A percentile compares a stretch with the other conserved stretches of the same genome.
Conservation (phyloP, 2,113 vertebrate species). For the Misgurnus mizolepis region DNA sequence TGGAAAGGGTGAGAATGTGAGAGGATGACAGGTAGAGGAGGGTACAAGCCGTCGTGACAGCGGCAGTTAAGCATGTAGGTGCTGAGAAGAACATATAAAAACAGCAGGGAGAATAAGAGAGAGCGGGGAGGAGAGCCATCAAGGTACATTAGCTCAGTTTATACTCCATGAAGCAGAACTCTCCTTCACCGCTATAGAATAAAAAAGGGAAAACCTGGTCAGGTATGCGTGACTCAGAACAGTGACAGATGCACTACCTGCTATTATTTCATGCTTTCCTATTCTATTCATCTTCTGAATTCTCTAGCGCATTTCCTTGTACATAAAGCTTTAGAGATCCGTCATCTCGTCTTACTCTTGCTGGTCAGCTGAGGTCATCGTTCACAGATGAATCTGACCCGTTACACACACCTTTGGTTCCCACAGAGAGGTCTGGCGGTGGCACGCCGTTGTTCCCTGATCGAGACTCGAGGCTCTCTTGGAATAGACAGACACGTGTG, state of each 20-base stretch:
- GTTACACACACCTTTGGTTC: neutral
- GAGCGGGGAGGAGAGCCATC: constrained; percentile 17
- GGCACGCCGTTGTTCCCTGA: neutral
- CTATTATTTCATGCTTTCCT: neutral
- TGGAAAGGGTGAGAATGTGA: neutral
- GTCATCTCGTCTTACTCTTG: neutral
- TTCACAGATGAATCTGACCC: neutral
- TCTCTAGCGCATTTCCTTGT: neutral
- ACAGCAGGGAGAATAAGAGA: constrained; percentile 27
- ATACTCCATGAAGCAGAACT: constrained; percentile 33
- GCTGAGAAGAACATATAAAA: constrained; percentile 28
- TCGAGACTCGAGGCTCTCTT: constrained; percentile 37
- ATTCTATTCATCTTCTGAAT: constrained; percentile 3
- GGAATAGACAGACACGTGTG: constrained; percentile 52
- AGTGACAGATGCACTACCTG: neutral
- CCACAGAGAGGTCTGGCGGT: neutral
- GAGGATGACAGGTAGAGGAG: constrained; percentile 47
- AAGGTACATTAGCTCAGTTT: constrained; percentile 26
- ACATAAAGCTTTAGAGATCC: neutral
- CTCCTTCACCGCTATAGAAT: constrained; percentile 1
- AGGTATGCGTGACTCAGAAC: neutral
- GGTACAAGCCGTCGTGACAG: constrained; percentile 20
- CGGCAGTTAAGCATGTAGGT: constrained; percentile 17
- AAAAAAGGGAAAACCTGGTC: neutral
- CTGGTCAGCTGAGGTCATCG: neutral